Evolutionary conservation across 2,113 vertebrate genomes (phyloP), one percentile per base, ranked within the genome.

Genomic region (Jacana jacana): DNA sequence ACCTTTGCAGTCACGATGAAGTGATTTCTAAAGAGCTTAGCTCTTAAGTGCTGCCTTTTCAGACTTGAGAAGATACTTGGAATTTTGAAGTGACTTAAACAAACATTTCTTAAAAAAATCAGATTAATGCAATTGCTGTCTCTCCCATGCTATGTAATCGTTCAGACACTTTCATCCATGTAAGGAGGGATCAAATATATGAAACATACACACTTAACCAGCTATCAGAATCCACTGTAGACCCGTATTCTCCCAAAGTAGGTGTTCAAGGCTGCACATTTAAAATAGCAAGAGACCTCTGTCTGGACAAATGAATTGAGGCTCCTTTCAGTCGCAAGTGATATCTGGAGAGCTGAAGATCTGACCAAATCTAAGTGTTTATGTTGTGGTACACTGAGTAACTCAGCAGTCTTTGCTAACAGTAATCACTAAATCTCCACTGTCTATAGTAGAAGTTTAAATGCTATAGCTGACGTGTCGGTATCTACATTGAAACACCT

Each of bases 51-150:
- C 27, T 81, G 17, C 61, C 52, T 91, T 95, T 89, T 85, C 49
- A 82, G 17, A 65, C 31, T 88, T 35, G 24, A 89, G 57, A 63
- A 85, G 68, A 31, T n/a, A 79, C 24, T 82, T 33, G 46, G 48
- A 91, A 52, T 89, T 92, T 72, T 91, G 73, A 95, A 81, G 44
- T 79, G 35, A 57, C n/a, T 95, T 87, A 71, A 78, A 60, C 37
- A 93, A 94, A 82, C 15, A 58, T 76, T 95, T 81, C 52, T 85
- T 79, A 49, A 61, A 85, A 15, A 80, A 85, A 72, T 80, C 49
- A 49, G 19, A 68, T 82, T 51, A 48, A 78, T 28, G 27, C 17
- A 82, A 11, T 70, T 89, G 2, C 44, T 49, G 7, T 17, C 44
- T 76, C 42, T 70, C 39, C 79, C 16, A 22, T 72, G 8, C n/a